A percentile compares a stretch with the other conserved stretches of the same genome.
phyloP scores from a whole-genome alignment of 2,888 invertebrate genomes.

The Caenorhabditis afra region DNA sequence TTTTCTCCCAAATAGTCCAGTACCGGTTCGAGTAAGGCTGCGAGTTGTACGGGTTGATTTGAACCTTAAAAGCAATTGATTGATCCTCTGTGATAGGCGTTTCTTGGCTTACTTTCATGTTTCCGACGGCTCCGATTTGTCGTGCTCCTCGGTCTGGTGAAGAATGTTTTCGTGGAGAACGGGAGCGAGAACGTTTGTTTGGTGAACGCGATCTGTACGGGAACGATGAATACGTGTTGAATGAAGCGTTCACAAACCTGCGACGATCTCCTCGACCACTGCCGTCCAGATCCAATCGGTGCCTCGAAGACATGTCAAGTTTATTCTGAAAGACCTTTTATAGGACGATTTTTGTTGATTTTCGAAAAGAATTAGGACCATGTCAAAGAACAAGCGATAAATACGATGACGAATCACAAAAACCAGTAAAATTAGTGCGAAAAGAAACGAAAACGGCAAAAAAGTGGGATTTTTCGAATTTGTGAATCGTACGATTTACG shows the following conservation, averaged over 20 bases:
- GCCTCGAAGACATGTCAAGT: slow-evolving; percentile 70
- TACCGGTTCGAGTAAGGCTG: slow-evolving; percentile 91
- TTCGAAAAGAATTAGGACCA: slow-evolving; percentile 25
- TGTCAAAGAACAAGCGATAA: neutral
- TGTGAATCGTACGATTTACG: slow-evolving; percentile 31
- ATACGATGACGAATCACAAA: slow-evolving; percentile 17
- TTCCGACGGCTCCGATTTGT: slow-evolving; percentile 55
- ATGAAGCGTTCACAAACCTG: slow-evolving; percentile 18
- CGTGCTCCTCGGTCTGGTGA: slow-evolving; percentile 35
- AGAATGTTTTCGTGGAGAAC: slow-evolving; percentile 57
- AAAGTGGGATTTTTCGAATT: slow-evolving; percentile 26
- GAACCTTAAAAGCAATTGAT: slow-evolving; percentile 22
- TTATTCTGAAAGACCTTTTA: slow-evolving; percentile 27
- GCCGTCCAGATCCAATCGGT: slow-evolving; percentile 71
- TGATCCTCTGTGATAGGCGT: neutral
- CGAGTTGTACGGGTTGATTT: slow-evolving; percentile 87
- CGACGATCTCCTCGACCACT: slow-evolving; percentile 60
- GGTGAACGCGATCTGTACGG: neutral
- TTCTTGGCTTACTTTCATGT: slow-evolving; percentile 42
- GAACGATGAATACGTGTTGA: too few species aligned
- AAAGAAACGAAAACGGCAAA: neutral
- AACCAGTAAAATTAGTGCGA: neutral
- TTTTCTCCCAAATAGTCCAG: slow-evolving; percentile 90
- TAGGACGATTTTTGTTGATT: neutral
- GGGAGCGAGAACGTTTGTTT: slow-evolving; percentile 24